Conservation (phyloP, 2,888 invertebrate genomes). For the Meiosimyza platycephala region DNA sequence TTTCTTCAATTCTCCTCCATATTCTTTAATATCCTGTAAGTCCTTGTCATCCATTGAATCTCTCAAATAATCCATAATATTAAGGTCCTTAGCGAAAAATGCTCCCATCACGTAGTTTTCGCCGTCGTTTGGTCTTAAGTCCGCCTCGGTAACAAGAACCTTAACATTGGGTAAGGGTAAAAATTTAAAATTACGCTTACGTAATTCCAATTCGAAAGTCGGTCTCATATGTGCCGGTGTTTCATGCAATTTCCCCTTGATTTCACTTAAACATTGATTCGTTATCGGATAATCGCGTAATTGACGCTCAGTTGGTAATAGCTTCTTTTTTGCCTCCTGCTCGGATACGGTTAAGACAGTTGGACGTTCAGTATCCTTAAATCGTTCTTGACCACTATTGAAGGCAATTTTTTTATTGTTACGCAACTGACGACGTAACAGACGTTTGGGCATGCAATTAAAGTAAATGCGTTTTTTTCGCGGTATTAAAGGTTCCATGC, state of each 20-base stretch:
- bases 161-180: slow-evolving; percentile 57
- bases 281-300: slow-evolving; percentile 52
- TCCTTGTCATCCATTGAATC: no score
- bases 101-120: no score
- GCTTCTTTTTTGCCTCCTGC: slow-evolving; percentile 48
- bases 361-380: slow-evolving; percentile 51
- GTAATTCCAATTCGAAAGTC: slow-evolving; percentile 50
- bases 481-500: slow-evolving; percentile 38
- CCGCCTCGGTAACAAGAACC: slow-evolving; percentile 54
- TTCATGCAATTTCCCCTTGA: slow-evolving; percentile 47
- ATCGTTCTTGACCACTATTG: slow-evolving; percentile 59
- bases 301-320: slow-evolving; percentile 51
- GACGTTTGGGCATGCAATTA: slow-evolving; percentile 50
- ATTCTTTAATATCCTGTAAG: no score
- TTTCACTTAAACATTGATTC: slow-evolving; percentile 28
- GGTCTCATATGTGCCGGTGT: slow-evolving; percentile 53
- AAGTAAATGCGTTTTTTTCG: slow-evolving; percentile 45
- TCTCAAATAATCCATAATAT: no score
- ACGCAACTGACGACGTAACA: slow-evolving; percentile 17
- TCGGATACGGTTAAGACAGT: slow-evolving; percentile 49
- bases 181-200: slow-evolving; percentile 60
- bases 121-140: slow-evolving; percentile 26
- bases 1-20: no score
- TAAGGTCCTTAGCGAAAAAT: no score
- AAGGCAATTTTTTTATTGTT: slow-evolving; percentile 63